These are phyloP conservation scores for Anoura caudifer DNA, from an alignment of 2,113 vertebrate genomes.

Conservation along the genomic window DNA sequence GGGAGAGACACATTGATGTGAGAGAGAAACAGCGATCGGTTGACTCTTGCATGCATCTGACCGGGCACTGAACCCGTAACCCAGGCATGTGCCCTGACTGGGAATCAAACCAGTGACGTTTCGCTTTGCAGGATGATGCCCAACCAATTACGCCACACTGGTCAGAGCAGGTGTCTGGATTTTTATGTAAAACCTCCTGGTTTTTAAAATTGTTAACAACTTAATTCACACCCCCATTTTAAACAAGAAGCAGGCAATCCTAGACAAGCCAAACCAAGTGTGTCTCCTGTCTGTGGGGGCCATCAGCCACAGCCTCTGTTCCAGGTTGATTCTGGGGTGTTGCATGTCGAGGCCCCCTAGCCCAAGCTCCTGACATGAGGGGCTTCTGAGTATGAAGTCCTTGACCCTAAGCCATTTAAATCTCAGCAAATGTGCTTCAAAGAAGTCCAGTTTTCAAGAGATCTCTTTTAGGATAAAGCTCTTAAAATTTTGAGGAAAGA, in stretches of 20 bases:
- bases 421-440: not conserved
- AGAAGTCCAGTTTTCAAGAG: not conserved
- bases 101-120: too few species aligned
- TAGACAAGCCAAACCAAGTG: not conserved
- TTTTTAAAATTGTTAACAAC: not conserved
- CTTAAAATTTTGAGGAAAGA: not conserved
- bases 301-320: not conserved
- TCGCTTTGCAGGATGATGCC: too few species aligned
- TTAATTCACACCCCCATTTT: not conserved
- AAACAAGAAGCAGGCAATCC: not conserved
- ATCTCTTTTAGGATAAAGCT: not conserved
- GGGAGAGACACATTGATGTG: too few species aligned
- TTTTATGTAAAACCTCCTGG: not conserved
- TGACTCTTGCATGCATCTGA: too few species aligned
- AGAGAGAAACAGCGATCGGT: too few species aligned
- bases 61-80: too few species aligned
- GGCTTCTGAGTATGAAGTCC: not conserved
- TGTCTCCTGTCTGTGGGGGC: fast-evolving
- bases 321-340: not conserved
- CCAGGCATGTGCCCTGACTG: too few species aligned
- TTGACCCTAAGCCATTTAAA: not conserved
- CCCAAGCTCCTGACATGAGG: not conserved
- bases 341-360: not conserved
- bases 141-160: too few species aligned
- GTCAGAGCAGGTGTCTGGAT: not conserved